Base-by-base conservation (phyloP, 2,888 invertebrate species). In the Dicyrtomina minuta region DNA sequence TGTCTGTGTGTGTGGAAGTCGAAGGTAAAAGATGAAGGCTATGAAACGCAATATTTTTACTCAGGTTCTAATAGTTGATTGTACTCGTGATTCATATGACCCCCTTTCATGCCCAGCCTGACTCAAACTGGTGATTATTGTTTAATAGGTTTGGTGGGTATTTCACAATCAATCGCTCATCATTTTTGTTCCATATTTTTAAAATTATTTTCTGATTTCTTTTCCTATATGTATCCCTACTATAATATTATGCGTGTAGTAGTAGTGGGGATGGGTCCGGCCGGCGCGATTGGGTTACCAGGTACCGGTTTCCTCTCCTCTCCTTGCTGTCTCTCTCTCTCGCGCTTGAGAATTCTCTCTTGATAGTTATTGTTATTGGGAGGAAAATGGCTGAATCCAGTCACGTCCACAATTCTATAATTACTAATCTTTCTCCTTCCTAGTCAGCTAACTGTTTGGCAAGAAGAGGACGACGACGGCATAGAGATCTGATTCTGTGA, bases 121-220 rank as follows among this genome's bases (percentile, higher is more conserved):
- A 15, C 15, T 27, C 55, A 55, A 55, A 33, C 33, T 55, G 27
- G 27, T 55, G 55, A 55, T 26, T 22, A 55, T n/a, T 27, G 26
- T 55, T 55, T 55, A 55, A 55, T 55, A 12, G 55, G n/a, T 24
- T 55, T 27, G 33, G 33, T 33, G 33, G 33, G 33, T 33, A 33
- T 33, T 33, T 55, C 22, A 27, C 27, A 55, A 55, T 55, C 55
- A 55, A 33, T 33, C 33, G 55, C 27, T 55, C 27, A 4, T 55
- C 26, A 55, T 55, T 55, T 26, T 55, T 55, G 26, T 55, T 26
- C 26, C 26, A 55, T 22, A 55, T 55, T 55, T 55, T 55, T 51
- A 12, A 22, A 55, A 55, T 55, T 55, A 26, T 55, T 55, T 55
- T 55, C 55, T 33, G 33, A 55, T 27, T 55, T 55, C 13, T 15